Evolutionary conservation across 1,140 invertebrate species (phyloP).

Genomic region (Cataglyphis hispanica): DNA sequence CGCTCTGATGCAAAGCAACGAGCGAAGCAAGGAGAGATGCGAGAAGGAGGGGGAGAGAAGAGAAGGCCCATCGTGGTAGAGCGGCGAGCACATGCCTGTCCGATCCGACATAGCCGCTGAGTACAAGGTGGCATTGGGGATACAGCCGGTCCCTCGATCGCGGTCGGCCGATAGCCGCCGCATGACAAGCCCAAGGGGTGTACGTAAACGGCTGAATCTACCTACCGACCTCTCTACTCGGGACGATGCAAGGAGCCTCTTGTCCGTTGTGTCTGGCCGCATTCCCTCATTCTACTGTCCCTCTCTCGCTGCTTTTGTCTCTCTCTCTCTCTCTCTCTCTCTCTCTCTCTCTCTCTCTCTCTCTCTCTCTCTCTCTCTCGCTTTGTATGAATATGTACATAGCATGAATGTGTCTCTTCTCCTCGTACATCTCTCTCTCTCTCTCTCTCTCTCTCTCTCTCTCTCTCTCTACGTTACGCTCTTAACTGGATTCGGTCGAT

Average conservation of each 20-base stretch:
- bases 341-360: neutral
- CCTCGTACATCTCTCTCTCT: constrained; percentile 7
- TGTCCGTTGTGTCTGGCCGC: constrained; percentile 61
- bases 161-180: constrained; percentile 75
- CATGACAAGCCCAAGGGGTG: constrained; percentile 78
- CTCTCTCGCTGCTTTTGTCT: neutral
- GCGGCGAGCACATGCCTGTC: constrained; percentile 77
- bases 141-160: constrained; percentile 76
- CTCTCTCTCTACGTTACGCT: constrained; percentile 39
- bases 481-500: constrained; percentile 69
- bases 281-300: constrained; percentile 10
- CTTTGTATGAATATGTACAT: constrained; percentile 23
- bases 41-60: constrained; percentile 39
- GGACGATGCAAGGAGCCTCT: constrained; percentile 70
- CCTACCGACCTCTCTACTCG: constrained; percentile 65
- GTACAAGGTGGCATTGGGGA: constrained; percentile 78
- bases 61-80: constrained; percentile 70
- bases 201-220: constrained; percentile 78
- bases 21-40: neutral
- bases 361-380: neutral
- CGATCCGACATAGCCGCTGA: constrained; percentile 72
- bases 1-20: constrained; percentile 41
- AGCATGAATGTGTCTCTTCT: constrained; percentile 60
- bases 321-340: neutral
- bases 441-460: neutral